Base-by-base conservation (phyloP, 2,113 vertebrate genomes). In the Cynocephalus volans region DNA sequence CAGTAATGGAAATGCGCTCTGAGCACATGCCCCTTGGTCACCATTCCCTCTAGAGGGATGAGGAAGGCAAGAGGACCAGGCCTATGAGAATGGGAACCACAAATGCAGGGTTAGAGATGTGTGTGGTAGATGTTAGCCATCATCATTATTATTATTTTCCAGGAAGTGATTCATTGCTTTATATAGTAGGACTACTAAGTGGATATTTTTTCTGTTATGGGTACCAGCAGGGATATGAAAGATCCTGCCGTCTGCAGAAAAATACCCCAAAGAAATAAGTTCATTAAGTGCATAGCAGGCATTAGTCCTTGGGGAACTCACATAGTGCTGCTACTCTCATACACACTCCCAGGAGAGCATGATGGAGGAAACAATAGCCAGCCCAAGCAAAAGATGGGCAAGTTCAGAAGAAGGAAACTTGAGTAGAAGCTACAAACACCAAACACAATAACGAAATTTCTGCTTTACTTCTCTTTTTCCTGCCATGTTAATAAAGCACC, bases 21-120 rank as follows among this genome's bases (percentile, higher is more conserved):
- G 14, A 26, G 48, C 8, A 1, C n/a, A 11, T 0, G 1, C 1
- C 14, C 77, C 13, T 26, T 28, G 52, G 31, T 5, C 21, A 5
- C 56, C 21, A 0, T 79, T 21, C 2, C 28, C 23, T 36, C 70
- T 72, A 36, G 60, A 33, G 48, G 93, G 24, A 5, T 5, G 18
- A 19, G 65, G 33, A 26, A 33, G 19, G 9, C 7, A 13, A 24
- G 36, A 41, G 56, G 21, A 58, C 83, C 67, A 58, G 4, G 31
- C n/a, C 41, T 1, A 0, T 28, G 23, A 36, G 85, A 70, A 19
- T 2, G 19, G 72, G 56, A 65, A 24, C 75, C 4, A 4, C 1
- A 11, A 18, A 1, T 21, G 28, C 19, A 28, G 28, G 72, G 7
- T 3, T 4, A 48, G 23, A 0, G 56, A 28, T 8, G 3, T 14